Conservation (phyloP, 53 echinoderm and acorn worm species). For the Paelopatides confundens region DNA sequence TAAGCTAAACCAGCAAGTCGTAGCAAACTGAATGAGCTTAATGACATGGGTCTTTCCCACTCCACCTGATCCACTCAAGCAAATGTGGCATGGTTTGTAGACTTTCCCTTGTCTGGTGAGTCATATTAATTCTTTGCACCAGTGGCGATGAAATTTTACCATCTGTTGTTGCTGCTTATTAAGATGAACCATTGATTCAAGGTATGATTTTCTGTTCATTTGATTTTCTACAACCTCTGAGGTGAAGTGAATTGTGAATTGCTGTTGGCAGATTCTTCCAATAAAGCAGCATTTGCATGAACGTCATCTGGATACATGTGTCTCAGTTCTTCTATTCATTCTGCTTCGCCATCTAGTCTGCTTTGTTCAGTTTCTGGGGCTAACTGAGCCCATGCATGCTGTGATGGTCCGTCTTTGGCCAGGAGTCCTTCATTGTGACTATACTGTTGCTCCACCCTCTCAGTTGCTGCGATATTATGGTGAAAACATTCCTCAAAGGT, state of each 20-base stretch:
- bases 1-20: background rate
- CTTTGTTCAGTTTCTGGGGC: slow-evolving; percentile 28
- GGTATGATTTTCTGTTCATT: slow-evolving; percentile 3
- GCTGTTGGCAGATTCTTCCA: background rate
- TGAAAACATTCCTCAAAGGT: slow-evolving; percentile 15
- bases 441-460: background rate
- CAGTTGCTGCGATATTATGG: background rate
- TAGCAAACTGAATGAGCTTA: background rate
- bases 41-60: slow-evolving; percentile 43
- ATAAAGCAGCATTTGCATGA: background rate
- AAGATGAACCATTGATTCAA: no score
- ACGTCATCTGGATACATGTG: background rate
- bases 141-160: slow-evolving; percentile 29
- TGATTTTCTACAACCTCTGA: background rate
- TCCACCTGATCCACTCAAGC: slow-evolving; percentile 31
- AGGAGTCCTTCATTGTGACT: background rate
- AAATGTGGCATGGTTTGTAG: slow-evolving; percentile 27
- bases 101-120: no score
- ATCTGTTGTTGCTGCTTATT: slow-evolving; percentile 13
- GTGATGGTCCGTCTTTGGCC: slow-evolving; percentile 35
- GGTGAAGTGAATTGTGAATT: background rate
- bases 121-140: slow-evolving; percentile 18
- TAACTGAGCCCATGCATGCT: slow-evolving; percentile 53
- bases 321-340: background rate
- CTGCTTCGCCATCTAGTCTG: slow-evolving; percentile 19